Evolutionary conservation across 2,797 vertebrate genomes (phyloP), one percentile per base, ranked within the genome.

Genomic region (Sebastes variabilis): DNA sequence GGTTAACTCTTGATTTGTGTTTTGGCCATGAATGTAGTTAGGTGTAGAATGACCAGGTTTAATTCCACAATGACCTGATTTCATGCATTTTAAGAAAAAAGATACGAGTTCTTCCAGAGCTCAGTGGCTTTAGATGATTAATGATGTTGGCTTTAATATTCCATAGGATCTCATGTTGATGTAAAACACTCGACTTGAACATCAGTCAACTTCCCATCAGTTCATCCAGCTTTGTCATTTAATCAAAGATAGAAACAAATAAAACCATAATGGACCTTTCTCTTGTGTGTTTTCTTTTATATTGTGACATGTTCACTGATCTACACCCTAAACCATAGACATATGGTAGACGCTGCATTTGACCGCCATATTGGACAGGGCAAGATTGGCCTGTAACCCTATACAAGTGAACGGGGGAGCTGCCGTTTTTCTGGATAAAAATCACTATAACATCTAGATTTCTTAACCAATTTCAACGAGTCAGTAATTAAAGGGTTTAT

Each of bases 1-100:
- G 95, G 96, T 95, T 92, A 93, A 94, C 95, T 96, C 95, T 95
- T 95, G 93, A 95, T 97, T 94, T 75, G 49, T 81, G 61, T 83
- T 75, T 32, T 54, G 76, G 84, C 76, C 81, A 81, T 86, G 87
- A 83, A 83, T 87, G 87, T 86, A 85, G 89, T 80, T 70, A 4
- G 66, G 70, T 66, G 72, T 76, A 84, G 70, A 79, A 66, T 38
- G 61, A 86, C 13, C 79, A 77, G 68, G 61, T 72, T 55, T 25
- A 72, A 75, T 65, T 82, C 72, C 77, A 75, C 68, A 38, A 9
- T 61, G 65, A 80, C 59, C 68, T 67, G 71, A 77, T 77, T 70
- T 75, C 71, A 64, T 81, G 81, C 80, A 67, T 86, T 89, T 85
- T 0, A 81, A 76, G 83, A 55, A 29, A 46, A 4, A 29, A 46